phyloP scores from a whole-genome alignment of 2,113 vertebrate genomes.

The Onychostruthus taczanowskii region DNA sequence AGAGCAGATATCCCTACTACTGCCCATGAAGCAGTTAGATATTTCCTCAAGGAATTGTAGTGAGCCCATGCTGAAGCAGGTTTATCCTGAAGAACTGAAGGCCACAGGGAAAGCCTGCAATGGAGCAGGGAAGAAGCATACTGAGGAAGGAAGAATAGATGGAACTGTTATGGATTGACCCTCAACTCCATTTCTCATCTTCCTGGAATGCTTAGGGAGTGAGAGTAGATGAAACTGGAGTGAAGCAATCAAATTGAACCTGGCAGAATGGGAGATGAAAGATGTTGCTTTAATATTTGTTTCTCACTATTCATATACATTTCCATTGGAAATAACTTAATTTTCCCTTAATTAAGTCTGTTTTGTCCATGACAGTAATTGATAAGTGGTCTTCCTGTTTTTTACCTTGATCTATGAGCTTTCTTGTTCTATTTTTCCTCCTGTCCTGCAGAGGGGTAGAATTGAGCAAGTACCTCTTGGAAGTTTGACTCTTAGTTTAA shows the following conservation, averaged over 20 bases:
- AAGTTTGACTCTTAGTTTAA: background rate
- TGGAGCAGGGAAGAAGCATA: background rate
- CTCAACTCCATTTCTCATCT: background rate
- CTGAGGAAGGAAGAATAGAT: background rate
- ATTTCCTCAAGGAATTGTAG: background rate
- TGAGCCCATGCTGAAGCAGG: background rate
- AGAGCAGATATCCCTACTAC: background rate
- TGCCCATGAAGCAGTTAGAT: background rate
- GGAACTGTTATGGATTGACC: background rate
- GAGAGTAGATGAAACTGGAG: background rate
- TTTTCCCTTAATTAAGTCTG: background rate
- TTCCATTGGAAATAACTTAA: background rate
- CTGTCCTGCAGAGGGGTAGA: background rate
- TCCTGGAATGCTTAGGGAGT: background rate
- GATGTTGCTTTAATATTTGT: background rate
- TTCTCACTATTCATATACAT: background rate
- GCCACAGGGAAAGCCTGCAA: background rate
- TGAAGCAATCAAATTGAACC: background rate
- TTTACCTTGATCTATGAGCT: background rate
- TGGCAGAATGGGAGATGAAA: background rate
- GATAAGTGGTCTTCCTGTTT: background rate
- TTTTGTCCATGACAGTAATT: background rate
- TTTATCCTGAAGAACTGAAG: background rate
- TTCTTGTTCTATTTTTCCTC: background rate
- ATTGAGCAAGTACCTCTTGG: background rate